phyloP scores from a whole-genome alignment of 2,888 invertebrate species.

The Ecliptopera silaceata region DNA sequence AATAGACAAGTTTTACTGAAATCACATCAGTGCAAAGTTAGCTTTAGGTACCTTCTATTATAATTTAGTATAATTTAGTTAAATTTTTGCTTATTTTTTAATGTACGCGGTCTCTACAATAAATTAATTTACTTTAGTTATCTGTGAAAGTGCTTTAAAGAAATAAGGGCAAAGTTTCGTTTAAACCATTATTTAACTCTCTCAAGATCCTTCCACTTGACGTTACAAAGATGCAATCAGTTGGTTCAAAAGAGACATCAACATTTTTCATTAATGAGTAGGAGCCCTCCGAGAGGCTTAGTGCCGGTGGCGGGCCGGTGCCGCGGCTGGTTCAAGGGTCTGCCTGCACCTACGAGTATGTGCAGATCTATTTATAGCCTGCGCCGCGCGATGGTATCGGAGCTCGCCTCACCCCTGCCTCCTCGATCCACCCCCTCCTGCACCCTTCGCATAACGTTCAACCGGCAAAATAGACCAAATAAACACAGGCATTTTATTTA shows the following conservation, averaged over 20 bases:
- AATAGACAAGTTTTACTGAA: too few relatives aligned
- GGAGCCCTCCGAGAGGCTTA: constrained; percentile 61
- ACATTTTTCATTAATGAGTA: constrained; percentile 26
- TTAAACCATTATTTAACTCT: background rate
- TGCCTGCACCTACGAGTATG: constrained; percentile 50
- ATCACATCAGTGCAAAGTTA: too few relatives aligned
- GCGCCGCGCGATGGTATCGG: constrained; percentile 73
- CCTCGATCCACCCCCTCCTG: constrained; percentile 71
- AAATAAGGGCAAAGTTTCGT: too few relatives aligned
- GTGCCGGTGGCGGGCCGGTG: constrained; percentile 48
- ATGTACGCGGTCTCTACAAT: too few relatives aligned
- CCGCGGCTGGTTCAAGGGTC: constrained; percentile 80
- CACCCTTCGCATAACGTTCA: constrained; percentile 76
- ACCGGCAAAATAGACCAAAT: constrained; percentile 75
- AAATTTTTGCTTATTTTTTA: too few relatives aligned
- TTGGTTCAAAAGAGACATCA: constrained; percentile 7
- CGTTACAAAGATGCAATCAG: constrained; percentile 9
- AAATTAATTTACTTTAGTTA: too few relatives aligned
- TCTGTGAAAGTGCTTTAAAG: too few relatives aligned
- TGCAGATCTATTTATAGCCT: constrained; percentile 75
- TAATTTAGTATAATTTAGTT: too few relatives aligned
- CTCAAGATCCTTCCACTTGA: background rate
- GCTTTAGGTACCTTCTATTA: too few relatives aligned
- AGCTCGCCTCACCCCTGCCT: constrained; percentile 59
- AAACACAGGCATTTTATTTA: constrained; percentile 69